Evolutionary conservation across 2,113 vertebrate genomes (phyloP), one percentile per base, ranked within the genome.

Genomic region (Xenopus borealis): DNA sequence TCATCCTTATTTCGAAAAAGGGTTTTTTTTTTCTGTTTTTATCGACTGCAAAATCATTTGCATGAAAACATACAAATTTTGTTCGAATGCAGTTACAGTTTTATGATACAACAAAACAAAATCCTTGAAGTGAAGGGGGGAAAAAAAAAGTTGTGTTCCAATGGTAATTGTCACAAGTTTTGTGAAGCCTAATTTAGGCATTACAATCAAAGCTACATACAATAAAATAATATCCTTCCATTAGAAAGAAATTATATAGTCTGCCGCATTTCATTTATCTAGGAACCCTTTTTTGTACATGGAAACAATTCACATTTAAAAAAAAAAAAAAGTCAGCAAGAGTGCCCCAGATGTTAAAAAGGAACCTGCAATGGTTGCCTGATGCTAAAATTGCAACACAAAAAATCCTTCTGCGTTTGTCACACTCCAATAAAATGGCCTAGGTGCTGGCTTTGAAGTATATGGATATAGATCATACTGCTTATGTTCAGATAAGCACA

Each of bases 151-250:
- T 88, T 40, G 87, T 90, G 86, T 89, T 89, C 74, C 86, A 90
- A 85, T 88, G 83, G 88, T 86, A 88, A 86, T 83, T 82, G 84
- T 87, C 90, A 91, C 81, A 90, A 87, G 80, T 84, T 83, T 81
- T 78, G 87, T 83, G 70, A 86, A 87, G 91, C 91, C 91, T 92
- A 93, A 93, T 93, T 93, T 93, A 93, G 91, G 91, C 91, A 90
- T 86, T 93, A 90, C 90, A 89, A 88, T 90, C 90, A 91, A 91
- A 89, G 73, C 87, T 91, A 90, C 89, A 89, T 89, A 93, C 92
- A 92, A 92, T 92, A 91, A 89, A 91, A 89, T 91, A 86, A 88
- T 79, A 83, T 91, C 89, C 91, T 93, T 93, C 91, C 90, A 90
- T 88, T 91, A 90, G 91, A 92, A 93, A 91, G 91, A 93, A 89